Conservation (phyloP, 2,797 vertebrate species). For the Morelia viridis region DNA sequence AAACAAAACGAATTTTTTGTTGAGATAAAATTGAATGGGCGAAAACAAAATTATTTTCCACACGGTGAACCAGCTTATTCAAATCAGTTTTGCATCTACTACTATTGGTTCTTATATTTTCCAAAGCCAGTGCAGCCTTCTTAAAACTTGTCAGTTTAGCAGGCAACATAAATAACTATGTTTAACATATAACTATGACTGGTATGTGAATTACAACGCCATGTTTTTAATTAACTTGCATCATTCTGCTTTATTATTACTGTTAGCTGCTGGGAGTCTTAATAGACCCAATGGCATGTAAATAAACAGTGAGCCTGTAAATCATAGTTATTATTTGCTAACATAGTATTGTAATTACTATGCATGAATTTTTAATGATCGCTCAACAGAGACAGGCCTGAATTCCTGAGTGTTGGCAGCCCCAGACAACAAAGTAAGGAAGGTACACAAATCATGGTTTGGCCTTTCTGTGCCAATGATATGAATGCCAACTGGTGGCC, state of each 20-base stretch:
- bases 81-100: not conserved
- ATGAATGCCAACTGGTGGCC: not conserved
- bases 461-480: not conserved
- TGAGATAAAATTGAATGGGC: not conserved
- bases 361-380: not conserved
- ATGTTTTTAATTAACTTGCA: not conserved
- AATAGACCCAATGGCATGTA: not conserved
- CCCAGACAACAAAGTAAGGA: not conserved
- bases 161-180: not conserved
- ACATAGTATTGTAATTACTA: not conserved
- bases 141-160: not conserved
- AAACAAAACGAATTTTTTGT: conserved; percentile 48
- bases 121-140: not conserved
- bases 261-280: not conserved
- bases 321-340: not conserved
- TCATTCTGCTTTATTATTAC: not conserved
- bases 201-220: not conserved
- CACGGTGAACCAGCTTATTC: not conserved
- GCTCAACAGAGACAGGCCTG: not conserved
- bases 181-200: not conserved
- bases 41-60: not conserved
- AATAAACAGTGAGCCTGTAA: not conserved
- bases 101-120: not conserved
- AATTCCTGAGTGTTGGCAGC: not conserved
- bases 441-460: not conserved